phyloP scores from a whole-genome alignment of 2,113 vertebrate species.

The Fregetta grallaria region DNA sequence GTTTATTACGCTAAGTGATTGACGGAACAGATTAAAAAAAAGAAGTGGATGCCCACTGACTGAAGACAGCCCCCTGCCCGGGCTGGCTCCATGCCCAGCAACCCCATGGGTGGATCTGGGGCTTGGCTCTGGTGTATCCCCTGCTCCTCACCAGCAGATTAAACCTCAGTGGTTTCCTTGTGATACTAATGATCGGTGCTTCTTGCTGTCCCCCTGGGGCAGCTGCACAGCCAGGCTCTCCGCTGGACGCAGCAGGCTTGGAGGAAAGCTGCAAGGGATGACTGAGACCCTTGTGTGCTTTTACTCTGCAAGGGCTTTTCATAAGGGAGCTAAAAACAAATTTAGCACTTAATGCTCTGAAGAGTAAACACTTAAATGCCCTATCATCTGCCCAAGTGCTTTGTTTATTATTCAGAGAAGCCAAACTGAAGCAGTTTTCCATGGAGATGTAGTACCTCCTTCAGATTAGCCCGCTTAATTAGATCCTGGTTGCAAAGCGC shows the following conservation, averaged over 20 bases:
- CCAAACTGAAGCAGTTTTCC: slow-evolving; percentile 68
- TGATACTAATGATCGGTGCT: neutral
- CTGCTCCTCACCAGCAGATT: neutral
- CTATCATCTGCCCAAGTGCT: slow-evolving; percentile 69
- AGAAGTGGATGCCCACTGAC: neutral
- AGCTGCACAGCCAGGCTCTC: neutral
- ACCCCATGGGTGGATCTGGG: neutral
- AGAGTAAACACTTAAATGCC: slow-evolving; percentile 66
- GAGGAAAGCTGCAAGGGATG: neutral
- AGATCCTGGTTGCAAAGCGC: neutral
- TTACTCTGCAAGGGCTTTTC: slow-evolving; percentile 37
- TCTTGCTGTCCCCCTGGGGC: neutral
- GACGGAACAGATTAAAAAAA: neutral
- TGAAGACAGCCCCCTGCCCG: neutral
- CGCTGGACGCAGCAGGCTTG: neutral
- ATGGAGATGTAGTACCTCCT: slow-evolving; percentile 69
- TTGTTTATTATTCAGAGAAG: slow-evolving; percentile 71
- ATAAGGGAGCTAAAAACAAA: slow-evolving; percentile 63
- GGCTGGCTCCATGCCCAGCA: neutral
- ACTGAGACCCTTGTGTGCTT: slow-evolving; percentile 44
- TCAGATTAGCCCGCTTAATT: slow-evolving; percentile 53
- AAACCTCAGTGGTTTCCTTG: neutral
- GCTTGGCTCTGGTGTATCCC: neutral
- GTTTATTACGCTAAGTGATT: neutral
- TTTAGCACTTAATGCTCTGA: slow-evolving; percentile 65